A percentile compares a stretch with the other conserved stretches of the same genome.
Evolutionary conservation across 2,797 vertebrate genomes (phyloP).

Genomic region (Aratinga solstitialis): DNA sequence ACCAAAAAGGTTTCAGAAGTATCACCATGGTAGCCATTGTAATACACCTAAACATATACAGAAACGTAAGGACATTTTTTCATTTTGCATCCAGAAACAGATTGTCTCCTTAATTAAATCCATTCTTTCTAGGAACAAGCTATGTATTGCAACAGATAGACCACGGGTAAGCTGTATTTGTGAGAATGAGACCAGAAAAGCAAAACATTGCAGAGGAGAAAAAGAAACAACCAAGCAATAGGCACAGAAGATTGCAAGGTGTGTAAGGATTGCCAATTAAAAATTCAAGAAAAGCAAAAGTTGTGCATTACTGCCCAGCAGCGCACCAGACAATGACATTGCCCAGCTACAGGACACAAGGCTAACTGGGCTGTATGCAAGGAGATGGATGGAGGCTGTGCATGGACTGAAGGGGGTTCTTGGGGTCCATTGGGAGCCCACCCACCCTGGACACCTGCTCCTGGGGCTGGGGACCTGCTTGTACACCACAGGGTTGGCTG

Average conservation of each 20-base stretch:
- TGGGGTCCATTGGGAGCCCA: rapidly evolving
- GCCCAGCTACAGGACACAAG: background rate
- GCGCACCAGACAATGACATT: background rate
- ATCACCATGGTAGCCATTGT: conserved; percentile 96
- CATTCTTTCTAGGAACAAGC: background rate
- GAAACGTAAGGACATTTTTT: conserved; percentile 61
- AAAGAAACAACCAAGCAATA: background rate
- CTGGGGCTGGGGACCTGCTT: too few relatives aligned
- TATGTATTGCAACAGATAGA: background rate
- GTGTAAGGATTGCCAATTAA: background rate
- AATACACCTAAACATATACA: conserved; percentile 87
- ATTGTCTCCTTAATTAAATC: background rate
- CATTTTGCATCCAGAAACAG: conserved; percentile 27
- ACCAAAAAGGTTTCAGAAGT: conserved; percentile 97
- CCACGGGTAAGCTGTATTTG: background rate
- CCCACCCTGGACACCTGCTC: background rate
- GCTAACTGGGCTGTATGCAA: background rate
- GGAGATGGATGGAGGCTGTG: rapidly evolving
- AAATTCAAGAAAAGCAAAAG: background rate
- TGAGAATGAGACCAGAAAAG: background rate
- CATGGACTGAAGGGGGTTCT: background rate
- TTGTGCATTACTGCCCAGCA: background rate
- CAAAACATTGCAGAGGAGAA: background rate
- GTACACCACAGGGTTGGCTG: background rate
- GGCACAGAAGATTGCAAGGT: background rate